These are phyloP conservation scores for Muntiacus reevesi DNA, from an alignment of 2,113 vertebrate genomes.

Conservation along the genomic window DNA sequence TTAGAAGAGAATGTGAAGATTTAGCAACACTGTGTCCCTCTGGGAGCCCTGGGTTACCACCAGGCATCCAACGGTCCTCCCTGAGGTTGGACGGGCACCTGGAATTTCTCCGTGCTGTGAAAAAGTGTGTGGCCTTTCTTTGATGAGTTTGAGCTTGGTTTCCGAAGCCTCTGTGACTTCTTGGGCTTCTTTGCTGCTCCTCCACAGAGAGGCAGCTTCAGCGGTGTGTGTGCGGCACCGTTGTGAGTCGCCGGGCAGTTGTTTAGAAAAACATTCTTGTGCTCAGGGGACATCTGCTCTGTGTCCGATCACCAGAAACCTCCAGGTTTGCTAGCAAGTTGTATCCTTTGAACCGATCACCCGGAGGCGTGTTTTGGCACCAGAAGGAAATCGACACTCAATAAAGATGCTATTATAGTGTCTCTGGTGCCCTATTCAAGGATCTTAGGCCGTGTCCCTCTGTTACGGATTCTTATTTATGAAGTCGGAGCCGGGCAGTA, in stretches of 20 bases:
- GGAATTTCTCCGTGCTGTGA: not conserved
- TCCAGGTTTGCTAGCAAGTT: not conserved
- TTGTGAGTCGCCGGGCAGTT: not conserved
- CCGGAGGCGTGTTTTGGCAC: not conserved
- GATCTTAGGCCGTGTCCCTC: not conserved
- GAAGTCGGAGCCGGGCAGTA: not conserved
- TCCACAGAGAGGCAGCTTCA: not conserved
- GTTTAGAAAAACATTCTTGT: conserved; percentile 4
- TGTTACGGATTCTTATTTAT: not conserved
- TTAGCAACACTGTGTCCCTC: not conserved
- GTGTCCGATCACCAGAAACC: not conserved
- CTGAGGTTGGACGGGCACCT: not conserved
- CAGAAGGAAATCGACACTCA: not conserved
- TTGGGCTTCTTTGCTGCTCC: not conserved
- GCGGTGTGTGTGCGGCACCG: not conserved
- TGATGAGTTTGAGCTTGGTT: not conserved
- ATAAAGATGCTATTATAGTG: not conserved
- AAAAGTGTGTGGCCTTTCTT: not conserved
- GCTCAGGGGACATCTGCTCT: not conserved
- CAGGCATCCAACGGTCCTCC: not conserved
- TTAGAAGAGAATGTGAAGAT: not conserved
- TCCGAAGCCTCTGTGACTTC: not conserved
- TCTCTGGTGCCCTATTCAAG: not conserved
- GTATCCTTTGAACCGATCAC: conserved; percentile 11
- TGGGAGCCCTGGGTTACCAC: not conserved